phyloP scores from a whole-genome alignment of 1,140 invertebrate species.

The Saccostrea echinata region DNA sequence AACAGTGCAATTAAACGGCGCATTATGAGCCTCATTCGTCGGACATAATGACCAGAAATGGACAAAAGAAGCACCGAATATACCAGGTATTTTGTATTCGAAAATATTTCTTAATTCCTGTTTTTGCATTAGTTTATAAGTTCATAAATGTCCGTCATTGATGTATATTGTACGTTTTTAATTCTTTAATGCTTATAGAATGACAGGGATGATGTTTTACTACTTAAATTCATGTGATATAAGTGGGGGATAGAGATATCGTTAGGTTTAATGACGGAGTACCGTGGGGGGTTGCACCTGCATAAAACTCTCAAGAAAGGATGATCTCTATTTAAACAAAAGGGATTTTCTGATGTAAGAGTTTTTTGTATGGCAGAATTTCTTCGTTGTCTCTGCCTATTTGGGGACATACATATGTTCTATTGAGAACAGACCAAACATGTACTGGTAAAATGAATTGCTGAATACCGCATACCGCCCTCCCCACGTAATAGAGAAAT shows the following conservation, averaged over 20 bases:
- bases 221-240: neutral
- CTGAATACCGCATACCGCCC: neutral
- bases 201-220: neutral
- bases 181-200: neutral
- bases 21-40: neutral
- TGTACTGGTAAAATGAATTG: neutral
- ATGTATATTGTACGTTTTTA: neutral
- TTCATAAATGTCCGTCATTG: neutral
- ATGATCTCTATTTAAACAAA: neutral
- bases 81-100: neutral
- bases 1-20: neutral
- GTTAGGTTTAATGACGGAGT: neutral
- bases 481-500: neutral
- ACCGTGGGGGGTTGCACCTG: neutral
- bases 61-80: constrained; percentile 14
- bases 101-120: neutral
- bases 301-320: neutral
- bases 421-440: neutral
- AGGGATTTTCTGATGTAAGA: neutral
- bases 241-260: too few relatives aligned
- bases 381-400: neutral
- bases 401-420: neutral
- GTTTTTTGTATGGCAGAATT: neutral
- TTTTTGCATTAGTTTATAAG: neutral
- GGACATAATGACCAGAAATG: constrained; percentile 7